These are phyloP conservation scores for Aegypius monachus DNA, from an alignment of 2,113 vertebrate species.

Conservation along the genomic window DNA sequence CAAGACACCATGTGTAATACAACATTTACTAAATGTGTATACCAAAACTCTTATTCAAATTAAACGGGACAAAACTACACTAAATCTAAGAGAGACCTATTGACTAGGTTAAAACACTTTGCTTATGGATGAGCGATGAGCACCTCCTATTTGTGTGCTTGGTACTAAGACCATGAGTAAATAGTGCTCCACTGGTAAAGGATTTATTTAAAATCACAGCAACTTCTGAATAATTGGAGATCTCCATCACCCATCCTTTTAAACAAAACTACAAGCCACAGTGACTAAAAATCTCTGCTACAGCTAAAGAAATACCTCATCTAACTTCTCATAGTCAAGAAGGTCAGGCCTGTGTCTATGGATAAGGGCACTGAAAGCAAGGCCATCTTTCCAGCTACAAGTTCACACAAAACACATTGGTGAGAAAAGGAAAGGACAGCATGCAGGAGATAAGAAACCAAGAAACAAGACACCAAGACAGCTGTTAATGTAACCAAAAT, in stretches of 20 bases:
- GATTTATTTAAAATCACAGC: background rate
- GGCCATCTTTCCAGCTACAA: conserved; percentile 56
- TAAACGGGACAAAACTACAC: background rate
- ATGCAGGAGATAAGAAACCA: conserved; percentile 35
- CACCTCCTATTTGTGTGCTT: background rate
- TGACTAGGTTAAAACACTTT: background rate
- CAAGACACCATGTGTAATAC: background rate
- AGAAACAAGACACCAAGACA: conserved; percentile 47
- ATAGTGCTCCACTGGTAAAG: background rate
- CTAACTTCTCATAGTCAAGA: conserved; percentile 63
- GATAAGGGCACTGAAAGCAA: conserved; percentile 64
- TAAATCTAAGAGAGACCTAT: background rate
- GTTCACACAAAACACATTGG: conserved; percentile 31
- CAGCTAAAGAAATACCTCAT: conserved; percentile 49
- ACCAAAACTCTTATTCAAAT: background rate
- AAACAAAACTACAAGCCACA: conserved; percentile 57
- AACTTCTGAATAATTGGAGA: background rate
- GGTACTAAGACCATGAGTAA: background rate
- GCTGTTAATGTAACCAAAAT: conserved; percentile 57
- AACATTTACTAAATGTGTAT: background rate
- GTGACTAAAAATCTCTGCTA: conserved; percentile 7
- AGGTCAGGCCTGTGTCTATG: conserved; percentile 67
- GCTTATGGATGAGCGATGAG: conserved; percentile 11
- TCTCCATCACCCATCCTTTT: conserved; percentile 66
- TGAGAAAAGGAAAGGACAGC: conserved; percentile 48